A percentile compares a stretch with the other conserved stretches of the same genome.
Evolutionary conservation across 2,888 invertebrate genomes (phyloP).

Genomic region (Clostera curtula): DNA sequence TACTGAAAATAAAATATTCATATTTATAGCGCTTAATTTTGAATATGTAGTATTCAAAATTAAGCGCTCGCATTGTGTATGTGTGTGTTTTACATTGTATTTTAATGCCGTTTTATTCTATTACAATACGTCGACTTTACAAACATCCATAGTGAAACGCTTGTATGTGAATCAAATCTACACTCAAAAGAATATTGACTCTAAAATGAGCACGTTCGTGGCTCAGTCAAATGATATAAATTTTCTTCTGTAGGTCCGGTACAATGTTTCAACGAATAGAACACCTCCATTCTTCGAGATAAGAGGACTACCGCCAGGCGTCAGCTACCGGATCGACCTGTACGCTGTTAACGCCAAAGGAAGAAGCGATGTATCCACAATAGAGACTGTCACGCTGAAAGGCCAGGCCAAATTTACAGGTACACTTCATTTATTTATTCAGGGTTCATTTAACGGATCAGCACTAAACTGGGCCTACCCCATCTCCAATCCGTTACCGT

Average conservation of each 20-base stretch:
- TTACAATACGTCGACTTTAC: too few relatives aligned
- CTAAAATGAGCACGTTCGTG: slow-evolving; percentile 1
- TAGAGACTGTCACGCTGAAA: slow-evolving; percentile 89
- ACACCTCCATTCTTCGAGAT: slow-evolving; percentile 81
- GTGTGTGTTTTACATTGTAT: too few relatives aligned
- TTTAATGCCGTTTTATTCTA: too few relatives aligned
- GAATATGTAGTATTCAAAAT: too few relatives aligned
- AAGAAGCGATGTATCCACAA: slow-evolving; percentile 85
- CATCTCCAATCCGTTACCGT: too few relatives aligned
- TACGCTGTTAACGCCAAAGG: slow-evolving; percentile 93
- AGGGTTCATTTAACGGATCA: not conserved
- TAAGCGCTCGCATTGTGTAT: too few relatives aligned
- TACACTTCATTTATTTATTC: slow-evolving; percentile 42
- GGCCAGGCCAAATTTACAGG: slow-evolving; percentile 92
- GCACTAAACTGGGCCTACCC: not conserved
- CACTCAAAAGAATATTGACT: not conserved
- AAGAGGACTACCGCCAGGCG: slow-evolving; percentile 81
- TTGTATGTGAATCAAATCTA: too few relatives aligned
- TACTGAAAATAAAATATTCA: too few relatives aligned
- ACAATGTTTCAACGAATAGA: slow-evolving; percentile 77
- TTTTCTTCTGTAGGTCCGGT: slow-evolving; percentile 60
- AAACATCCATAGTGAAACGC: too few relatives aligned
- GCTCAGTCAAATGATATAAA: slow-evolving; percentile 1
- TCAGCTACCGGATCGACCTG: slow-evolving; percentile 86
- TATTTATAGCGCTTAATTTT: too few relatives aligned